Conservation (phyloP, 2,113 vertebrate genomes). For the Xiphophorus maculatus region DNA sequence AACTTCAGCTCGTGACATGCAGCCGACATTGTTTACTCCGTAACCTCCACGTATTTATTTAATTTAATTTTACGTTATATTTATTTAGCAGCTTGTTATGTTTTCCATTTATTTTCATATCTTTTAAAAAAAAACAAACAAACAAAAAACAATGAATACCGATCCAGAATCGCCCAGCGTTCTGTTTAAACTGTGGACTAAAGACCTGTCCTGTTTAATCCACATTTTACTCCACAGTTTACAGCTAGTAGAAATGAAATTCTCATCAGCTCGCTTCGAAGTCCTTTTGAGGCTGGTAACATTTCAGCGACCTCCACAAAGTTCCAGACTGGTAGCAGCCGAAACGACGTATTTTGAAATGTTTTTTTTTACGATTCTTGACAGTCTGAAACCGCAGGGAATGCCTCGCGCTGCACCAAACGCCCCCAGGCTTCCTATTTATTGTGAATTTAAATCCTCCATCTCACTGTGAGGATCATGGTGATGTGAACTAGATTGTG, state of each 20-base stretch:
- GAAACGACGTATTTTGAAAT: slow-evolving; percentile 26
- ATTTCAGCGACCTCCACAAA: slow-evolving; percentile 50
- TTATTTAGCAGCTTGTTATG: too few relatives aligned
- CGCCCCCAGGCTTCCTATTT: slow-evolving; percentile 21
- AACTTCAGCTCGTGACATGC: not conserved
- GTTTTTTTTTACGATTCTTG: slow-evolving; percentile 39
- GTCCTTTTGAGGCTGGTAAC: slow-evolving; percentile 39
- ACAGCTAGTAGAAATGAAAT: too few relatives aligned
- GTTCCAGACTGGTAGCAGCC: not conserved
- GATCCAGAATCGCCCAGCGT: too few relatives aligned
- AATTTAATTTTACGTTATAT: too few relatives aligned
- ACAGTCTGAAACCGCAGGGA: slow-evolving; percentile 43
- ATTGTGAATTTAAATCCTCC: not conserved
- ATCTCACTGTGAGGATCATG: slow-evolving; percentile 14
- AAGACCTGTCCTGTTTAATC: too few relatives aligned
- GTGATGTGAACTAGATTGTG: slow-evolving; percentile 22
- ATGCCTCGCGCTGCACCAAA: slow-evolving; percentile 39
- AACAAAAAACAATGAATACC: too few relatives aligned
- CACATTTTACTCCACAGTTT: too few relatives aligned
- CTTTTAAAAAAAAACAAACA: too few relatives aligned
- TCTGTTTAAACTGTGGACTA: too few relatives aligned
- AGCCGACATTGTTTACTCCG: not conserved
- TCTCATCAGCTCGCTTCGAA: too few relatives aligned
- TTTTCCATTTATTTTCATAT: too few relatives aligned
- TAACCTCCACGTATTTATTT: too few relatives aligned